Percentiles rank a stretch among this genome's conserved stretches.
These are phyloP conservation scores for Amphipoea lucens DNA, from an alignment of 2,888 invertebrate species.

Conservation along the genomic window DNA sequence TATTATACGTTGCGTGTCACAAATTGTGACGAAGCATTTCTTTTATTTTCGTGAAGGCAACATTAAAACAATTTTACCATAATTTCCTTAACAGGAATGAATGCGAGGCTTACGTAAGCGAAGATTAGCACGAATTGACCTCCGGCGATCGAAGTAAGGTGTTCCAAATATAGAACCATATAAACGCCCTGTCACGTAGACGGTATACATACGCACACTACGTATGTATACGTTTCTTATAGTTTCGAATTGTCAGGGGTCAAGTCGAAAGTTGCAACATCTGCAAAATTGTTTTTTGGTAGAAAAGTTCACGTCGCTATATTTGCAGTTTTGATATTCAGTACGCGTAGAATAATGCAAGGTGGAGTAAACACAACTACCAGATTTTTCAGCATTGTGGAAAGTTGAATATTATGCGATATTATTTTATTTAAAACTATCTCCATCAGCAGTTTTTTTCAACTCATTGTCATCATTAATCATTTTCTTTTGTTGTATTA, in stretches of 20 bases:
- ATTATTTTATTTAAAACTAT: conserved; percentile 11
- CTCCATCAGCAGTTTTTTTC: not conserved
- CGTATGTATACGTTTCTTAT: conserved; percentile 8
- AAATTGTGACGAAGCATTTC: conserved; percentile 59
- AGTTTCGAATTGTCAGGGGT: conserved; percentile 55
- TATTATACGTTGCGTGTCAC: conserved; percentile 58
- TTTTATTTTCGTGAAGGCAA: conserved; percentile 52
- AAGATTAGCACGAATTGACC: conserved; percentile 74
- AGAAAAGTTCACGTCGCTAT: conserved; percentile 24
- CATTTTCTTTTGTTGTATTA: conserved; percentile 12
- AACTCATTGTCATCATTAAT: conserved; percentile 13
- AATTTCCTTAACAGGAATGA: conserved; percentile 57
- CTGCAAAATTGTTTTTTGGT: conserved; percentile 32
- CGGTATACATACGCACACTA: conserved; percentile 37
- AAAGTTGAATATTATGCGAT: not conserved
- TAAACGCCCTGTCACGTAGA: conserved; percentile 76
- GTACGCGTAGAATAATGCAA: conserved; percentile 17
- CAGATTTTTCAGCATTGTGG: conserved; percentile 6
- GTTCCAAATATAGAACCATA: conserved; percentile 69
- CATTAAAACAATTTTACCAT: conserved; percentile 52
- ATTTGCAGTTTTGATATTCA: conserved; percentile 44
- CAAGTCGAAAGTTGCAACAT: conserved; percentile 55
- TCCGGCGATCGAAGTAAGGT: conserved; percentile 60
- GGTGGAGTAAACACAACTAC: conserved; percentile 11
- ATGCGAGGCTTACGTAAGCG: conserved; percentile 67